A percentile compares a stretch with the other conserved stretches of the same genome.
These are phyloP conservation scores for Lampropteryx suffumata DNA, from an alignment of 2,888 invertebrate genomes.

Conservation along the genomic window DNA sequence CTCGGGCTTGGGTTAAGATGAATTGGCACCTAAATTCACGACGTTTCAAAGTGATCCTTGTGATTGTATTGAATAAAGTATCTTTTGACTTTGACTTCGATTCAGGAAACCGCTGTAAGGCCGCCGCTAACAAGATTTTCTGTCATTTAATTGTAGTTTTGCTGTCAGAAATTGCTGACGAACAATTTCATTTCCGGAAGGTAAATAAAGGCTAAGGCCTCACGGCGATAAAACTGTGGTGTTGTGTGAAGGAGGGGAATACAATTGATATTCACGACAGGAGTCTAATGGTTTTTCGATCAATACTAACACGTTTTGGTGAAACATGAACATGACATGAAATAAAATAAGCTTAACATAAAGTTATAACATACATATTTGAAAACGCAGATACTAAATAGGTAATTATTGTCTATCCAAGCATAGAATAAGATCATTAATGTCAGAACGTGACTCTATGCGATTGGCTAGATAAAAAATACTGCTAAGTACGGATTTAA, in stretches of 20 bases:
- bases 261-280: conserved; percentile 19
- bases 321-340: background rate
- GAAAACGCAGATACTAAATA: background rate
- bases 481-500: background rate
- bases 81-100: too few relatives aligned
- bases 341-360: background rate
- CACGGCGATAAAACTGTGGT: background rate
- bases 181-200: conserved; percentile 30
- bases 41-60: too few relatives aligned
- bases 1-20: too few relatives aligned
- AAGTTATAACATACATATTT: too few relatives aligned
- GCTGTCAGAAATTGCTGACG: conserved; percentile 11
- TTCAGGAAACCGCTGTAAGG: conserved; percentile 26
- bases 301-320: conserved; percentile 9
- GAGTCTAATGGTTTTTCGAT: conserved; percentile 15
- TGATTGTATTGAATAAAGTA: too few relatives aligned
- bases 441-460: conserved; percentile 14
- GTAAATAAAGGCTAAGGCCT: background rate
- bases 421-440: background rate
- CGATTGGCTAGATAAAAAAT: background rate
- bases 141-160: conserved; percentile 1
- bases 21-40: too few relatives aligned
- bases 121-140: conserved; percentile 29
- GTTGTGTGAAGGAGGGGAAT: background rate
- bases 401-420: background rate